Percentiles rank a stretch among this genome's conserved stretches.
Conservation (phyloP, 2,797 vertebrate species). For the Typhlichthys subterraneus region DNA sequence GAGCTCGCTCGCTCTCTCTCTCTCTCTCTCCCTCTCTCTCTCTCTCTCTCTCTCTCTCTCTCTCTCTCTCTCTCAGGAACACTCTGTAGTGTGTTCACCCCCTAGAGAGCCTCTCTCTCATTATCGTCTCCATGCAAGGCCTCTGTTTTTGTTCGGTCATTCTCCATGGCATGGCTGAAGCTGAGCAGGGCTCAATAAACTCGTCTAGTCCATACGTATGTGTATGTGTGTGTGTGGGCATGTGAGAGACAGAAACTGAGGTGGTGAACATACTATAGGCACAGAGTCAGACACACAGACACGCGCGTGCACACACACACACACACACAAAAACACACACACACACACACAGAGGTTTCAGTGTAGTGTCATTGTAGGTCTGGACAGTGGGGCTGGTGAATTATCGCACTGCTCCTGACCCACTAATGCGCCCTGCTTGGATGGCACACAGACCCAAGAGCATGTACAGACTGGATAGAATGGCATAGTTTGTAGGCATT, state of each 20-base stretch:
- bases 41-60: slow-evolving; percentile 23
- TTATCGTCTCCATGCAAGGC: slow-evolving; percentile 11
- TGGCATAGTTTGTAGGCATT: no score
- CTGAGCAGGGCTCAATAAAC: background rate
- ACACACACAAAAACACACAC: no score
- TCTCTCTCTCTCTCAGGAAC: slow-evolving; percentile 20
- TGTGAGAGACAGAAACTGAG: no score
- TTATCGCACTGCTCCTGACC: slow-evolving; percentile 51
- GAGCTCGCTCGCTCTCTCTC: slow-evolving; percentile 34
- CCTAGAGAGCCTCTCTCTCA: background rate
- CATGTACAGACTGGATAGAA: no score
- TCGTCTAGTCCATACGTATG: background rate
- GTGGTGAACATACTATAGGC: no score
- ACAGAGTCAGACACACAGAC: no score
- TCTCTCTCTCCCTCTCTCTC: slow-evolving; percentile 34
- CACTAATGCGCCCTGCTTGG: slow-evolving; percentile 18
- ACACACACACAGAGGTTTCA: slow-evolving; percentile 24
- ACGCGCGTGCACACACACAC: no score
- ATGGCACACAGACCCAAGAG: no score
- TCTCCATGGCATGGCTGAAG: background rate
- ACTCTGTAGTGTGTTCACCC: background rate
- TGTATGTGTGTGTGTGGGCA: background rate
- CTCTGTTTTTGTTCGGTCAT: background rate
- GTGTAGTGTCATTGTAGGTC: slow-evolving; percentile 51
- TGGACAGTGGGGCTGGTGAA: slow-evolving; percentile 26